Evolutionary conservation across 2,888 invertebrate genomes (phyloP).

Genomic region (Xestia ashworthii): DNA sequence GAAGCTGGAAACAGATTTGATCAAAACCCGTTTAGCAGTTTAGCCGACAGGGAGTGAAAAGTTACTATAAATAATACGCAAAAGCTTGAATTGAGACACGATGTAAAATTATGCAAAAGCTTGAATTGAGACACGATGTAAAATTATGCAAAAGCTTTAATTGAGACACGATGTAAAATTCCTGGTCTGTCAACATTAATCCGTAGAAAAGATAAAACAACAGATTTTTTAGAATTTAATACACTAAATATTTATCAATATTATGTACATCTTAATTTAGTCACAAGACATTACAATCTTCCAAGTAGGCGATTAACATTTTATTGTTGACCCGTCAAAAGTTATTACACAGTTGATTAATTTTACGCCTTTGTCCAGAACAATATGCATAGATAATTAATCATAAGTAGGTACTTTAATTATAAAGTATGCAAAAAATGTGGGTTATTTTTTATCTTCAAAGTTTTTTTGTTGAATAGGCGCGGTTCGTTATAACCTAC

Average conservation of each 20-base stretch:
- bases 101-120: not conserved
- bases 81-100: not conserved
- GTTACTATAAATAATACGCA: too few species aligned
- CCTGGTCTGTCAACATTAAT: not conserved
- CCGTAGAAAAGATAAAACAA: not conserved
- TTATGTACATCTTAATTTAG: conserved; percentile 29
- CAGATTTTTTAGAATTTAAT: not conserved
- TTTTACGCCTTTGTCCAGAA: conserved; percentile 5
- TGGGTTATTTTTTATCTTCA: not conserved
- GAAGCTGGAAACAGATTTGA: not conserved
- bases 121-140: not conserved
- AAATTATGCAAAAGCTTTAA: not conserved
- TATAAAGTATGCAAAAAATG: conserved; percentile 5
- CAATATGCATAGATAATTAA: not conserved
- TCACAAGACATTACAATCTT: not conserved
- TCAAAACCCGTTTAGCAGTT: not conserved
- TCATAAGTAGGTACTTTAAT: not conserved
- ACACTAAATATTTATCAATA: conserved; percentile 3
- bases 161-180: not conserved
- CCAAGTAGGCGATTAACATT: conserved; percentile 4
- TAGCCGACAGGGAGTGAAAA: not conserved
- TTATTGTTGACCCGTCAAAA: not conserved
- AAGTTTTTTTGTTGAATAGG: not conserved
- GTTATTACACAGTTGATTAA: not conserved
- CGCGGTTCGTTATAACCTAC: not conserved